phyloP scores from a whole-genome alignment of 64 coral and sea anemone species.

The Pocillopora verrucosa region DNA sequence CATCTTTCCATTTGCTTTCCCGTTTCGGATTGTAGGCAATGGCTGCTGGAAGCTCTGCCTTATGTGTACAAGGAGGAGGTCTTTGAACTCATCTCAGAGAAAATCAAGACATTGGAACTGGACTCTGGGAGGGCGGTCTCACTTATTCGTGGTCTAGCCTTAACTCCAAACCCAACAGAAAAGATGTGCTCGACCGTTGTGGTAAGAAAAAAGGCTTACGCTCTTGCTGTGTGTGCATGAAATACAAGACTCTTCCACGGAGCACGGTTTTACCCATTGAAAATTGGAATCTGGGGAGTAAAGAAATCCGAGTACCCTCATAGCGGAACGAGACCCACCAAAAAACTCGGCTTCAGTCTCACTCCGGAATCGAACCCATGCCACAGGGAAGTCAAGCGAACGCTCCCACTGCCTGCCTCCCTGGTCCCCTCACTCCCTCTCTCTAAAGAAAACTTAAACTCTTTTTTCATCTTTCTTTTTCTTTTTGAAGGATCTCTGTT shows the following conservation, averaged over 20 bases:
- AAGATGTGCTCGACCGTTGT: not conserved
- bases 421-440: too few species aligned
- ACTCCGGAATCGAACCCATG: not conserved
- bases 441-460: not conserved
- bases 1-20: not conserved
- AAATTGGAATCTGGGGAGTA: too few species aligned
- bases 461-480: not conserved
- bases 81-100: not conserved
- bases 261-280: too few species aligned
- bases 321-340: too few species aligned
- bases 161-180: not conserved
- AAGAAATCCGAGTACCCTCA: too few species aligned
- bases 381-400: too few species aligned
- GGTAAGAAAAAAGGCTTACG: not conserved
- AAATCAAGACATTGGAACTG: not conserved
- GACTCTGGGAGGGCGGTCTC: not conserved
- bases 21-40: not conserved
- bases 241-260: not conserved
- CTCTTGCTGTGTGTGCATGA: not conserved
- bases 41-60: slow-evolving; percentile 13
- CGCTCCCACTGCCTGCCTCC: too few species aligned
- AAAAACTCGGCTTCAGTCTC: too few species aligned
- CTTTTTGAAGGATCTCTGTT: not conserved
- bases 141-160: slow-evolving; percentile 10
- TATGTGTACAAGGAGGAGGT: slow-evolving; percentile 19